Conservation (phyloP, 1,140 invertebrate species). For the Conopomorpha cramerella region DNA sequence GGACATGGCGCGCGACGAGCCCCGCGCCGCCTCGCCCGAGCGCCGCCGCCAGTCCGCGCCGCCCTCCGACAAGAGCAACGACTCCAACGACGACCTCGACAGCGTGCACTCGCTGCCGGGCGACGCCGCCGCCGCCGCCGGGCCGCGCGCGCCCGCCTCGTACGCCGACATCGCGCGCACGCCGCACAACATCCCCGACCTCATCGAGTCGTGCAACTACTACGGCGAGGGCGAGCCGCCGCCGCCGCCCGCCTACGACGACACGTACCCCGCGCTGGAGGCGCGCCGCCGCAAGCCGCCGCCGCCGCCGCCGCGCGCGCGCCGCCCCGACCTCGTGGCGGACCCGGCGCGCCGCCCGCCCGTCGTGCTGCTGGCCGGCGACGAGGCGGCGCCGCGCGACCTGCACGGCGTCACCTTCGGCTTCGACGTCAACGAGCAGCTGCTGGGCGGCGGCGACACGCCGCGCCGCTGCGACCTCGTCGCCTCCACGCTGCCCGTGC, state of each 20-base stretch:
- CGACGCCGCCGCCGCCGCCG: too few species aligned
- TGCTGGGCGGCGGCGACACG: slow-evolving; percentile 55
- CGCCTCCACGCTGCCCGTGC: slow-evolving; percentile 10
- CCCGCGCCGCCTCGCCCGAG: slow-evolving; percentile 16
- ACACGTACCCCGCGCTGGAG: slow-evolving; percentile 8
- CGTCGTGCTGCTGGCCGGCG: slow-evolving; percentile 18
- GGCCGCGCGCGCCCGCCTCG: slow-evolving; percentile 68
- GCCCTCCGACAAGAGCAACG: slow-evolving; percentile 75
- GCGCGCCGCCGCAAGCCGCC: too few species aligned
- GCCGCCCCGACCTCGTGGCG: slow-evolving; percentile 9
- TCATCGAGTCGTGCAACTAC: slow-evolving; percentile 54
- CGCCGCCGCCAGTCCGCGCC: slow-evolving; percentile 62
- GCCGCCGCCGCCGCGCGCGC: slow-evolving; percentile 12
- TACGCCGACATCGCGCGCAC: slow-evolving; percentile 76
- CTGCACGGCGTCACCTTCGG: slow-evolving; percentile 68
- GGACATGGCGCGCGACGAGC: slow-evolving; percentile 22
- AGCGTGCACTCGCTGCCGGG: slow-evolving; percentile 75
- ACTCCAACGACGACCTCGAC: slow-evolving; percentile 72
- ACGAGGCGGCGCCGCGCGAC: slow-evolving; percentile 28
- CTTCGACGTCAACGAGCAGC: slow-evolving; percentile 70
- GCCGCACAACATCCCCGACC: slow-evolving; percentile 50
- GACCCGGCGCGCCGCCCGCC: slow-evolving; percentile 29
- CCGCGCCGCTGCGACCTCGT: slow-evolving; percentile 26
- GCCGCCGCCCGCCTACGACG: slow-evolving; percentile 6
- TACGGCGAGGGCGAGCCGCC: slow-evolving; percentile 26